Base-by-base conservation (phyloP, 2,888 invertebrate species). In the Fissipunctia ypsillon region DNA sequence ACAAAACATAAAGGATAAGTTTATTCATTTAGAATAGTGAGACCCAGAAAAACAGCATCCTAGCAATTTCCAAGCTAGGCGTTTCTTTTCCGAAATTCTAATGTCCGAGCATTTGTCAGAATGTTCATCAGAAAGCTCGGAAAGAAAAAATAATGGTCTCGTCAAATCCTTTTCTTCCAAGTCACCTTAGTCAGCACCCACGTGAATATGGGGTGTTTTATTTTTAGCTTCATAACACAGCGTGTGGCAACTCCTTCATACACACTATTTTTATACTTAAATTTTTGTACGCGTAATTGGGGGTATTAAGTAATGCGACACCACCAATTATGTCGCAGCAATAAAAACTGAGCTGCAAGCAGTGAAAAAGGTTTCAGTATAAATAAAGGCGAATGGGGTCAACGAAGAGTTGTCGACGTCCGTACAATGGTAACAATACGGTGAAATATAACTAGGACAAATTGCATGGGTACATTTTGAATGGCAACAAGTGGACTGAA, bases 401-500 rank as follows among this genome's bases (percentile, higher is more conserved):
- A 84, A 78, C 78, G 41, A 78, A 80, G 78, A 79, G 76, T 61
- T 76, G 80, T 78, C 66, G 63, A 63, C 64, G 41, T 70, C 60
- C 57, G 57, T 71, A 84, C 85, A 87, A 84, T 81, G 76, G 81
- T 75, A 85, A 86, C 84, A 86, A 83, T 84, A 83, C 80, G 65
- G 72, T 68, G 76, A 73, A 78, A 73, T 83, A 84, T 76, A 87
- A 80, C 81, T 84, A 84, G 84, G 78, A 82, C 82, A 87, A 87
- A 88, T 88, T 84, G 84, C 80, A 89, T 84, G 82, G 79, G 82
- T 84, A 85, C 81, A 85, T 84, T 88, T 84, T 85, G 87, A 87
- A 88, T 85, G 87, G 90, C 90, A 91, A 91, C 91, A 93, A 93
- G 91, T 92, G 89, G 87, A 89, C 86, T 88, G 89, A 88, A 88